phyloP scores from a whole-genome alignment of 1,140 invertebrate genomes.

The Diorhabda elongata region DNA sequence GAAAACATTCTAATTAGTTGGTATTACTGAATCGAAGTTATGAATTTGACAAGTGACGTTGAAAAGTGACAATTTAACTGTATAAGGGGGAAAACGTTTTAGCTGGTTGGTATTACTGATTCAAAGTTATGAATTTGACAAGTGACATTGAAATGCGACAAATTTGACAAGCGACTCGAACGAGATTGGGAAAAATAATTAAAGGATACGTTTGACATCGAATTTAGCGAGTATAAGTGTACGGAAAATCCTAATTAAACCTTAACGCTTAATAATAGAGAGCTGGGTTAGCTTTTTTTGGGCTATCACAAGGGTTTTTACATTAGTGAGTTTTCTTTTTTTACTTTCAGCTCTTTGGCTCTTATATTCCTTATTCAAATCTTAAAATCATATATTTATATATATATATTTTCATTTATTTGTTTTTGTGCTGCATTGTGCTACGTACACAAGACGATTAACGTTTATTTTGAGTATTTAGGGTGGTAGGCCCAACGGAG shows the following conservation, averaged over 20 bases:
- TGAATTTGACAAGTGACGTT: no score
- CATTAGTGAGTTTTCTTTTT: conserved; percentile 41
- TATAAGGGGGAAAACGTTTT: no score
- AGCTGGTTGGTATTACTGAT: no score
- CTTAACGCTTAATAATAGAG: conserved; percentile 37
- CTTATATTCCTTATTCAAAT: conserved; percentile 27
- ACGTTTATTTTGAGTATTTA: conserved; percentile 35
- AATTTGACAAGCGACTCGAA: no score
- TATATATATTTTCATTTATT: background rate
- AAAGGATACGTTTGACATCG: background rate
- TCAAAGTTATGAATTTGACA: no score
- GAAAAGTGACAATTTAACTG: no score
- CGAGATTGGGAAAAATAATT: no score
- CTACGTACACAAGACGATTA: conserved; percentile 42
- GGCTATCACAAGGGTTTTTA: conserved; percentile 45
- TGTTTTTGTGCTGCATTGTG: conserved; percentile 39
- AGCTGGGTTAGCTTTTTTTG: conserved; percentile 41
- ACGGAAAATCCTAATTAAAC: conserved; percentile 35
- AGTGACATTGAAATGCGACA: no score
- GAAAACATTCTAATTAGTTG: no score
- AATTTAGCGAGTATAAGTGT: conserved; percentile 31
- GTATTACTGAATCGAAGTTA: no score
- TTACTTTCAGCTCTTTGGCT: conserved; percentile 45
- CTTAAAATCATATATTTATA: background rate
- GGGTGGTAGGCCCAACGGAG: conserved; percentile 40